Evolutionary conservation across 2,797 vertebrate genomes (phyloP).

Genomic region (Alosa sapidissima): DNA sequence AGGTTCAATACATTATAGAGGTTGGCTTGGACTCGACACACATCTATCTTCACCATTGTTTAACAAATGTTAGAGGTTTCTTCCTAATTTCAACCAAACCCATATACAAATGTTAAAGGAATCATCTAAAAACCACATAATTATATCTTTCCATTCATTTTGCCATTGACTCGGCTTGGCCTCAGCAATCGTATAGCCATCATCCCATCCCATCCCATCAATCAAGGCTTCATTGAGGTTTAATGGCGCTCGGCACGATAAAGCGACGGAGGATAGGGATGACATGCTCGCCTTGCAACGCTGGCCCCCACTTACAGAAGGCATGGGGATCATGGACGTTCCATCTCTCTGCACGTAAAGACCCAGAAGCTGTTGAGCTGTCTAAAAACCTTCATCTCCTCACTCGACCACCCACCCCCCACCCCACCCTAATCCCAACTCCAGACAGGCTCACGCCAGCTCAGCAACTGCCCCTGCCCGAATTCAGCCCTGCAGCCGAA

Average conservation of each 20-base stretch:
- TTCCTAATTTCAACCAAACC: background rate
- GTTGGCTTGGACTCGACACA: background rate
- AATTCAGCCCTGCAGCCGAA: conserved; percentile 51
- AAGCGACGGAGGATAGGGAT: background rate
- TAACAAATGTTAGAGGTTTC: background rate
- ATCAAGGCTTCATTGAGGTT: background rate
- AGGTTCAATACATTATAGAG: background rate
- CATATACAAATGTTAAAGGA: background rate
- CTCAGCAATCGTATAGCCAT: background rate
- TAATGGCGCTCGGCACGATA: background rate
- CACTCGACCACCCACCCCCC: conserved; percentile 38
- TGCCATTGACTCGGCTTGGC: background rate
- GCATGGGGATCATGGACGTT: conserved; percentile 35
- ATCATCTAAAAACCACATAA: conserved; percentile 15
- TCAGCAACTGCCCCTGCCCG: conserved; percentile 60
- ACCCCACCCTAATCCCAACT: conserved; percentile 67
- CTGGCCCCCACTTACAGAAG: background rate
- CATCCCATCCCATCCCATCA: background rate
- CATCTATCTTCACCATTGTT: background rate
- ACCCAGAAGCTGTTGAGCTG: conserved; percentile 61
- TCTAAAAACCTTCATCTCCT: conserved; percentile 62
- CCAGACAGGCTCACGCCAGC: conserved; percentile 74
- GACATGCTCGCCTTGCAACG: background rate
- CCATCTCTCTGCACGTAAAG: conserved; percentile 63
- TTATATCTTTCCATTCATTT: conserved; percentile 17